Evolutionary conservation across 2,888 invertebrate genomes (phyloP), one percentile per base, ranked within the genome.

Genomic region (Pterostichus niger): DNA sequence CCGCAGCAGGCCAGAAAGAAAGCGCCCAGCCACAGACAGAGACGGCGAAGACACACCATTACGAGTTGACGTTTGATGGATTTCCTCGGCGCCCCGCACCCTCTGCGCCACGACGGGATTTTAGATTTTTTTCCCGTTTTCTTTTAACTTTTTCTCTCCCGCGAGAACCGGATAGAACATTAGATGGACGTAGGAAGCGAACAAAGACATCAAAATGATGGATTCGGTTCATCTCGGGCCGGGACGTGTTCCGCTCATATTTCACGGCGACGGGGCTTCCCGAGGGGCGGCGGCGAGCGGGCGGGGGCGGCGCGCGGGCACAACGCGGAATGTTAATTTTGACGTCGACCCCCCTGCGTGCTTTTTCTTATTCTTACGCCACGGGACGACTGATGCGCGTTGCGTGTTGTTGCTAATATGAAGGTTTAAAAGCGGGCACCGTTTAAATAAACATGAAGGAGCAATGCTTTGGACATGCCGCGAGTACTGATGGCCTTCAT

Each of bases 131-230:
- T 80, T 71, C 77, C 79, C 87, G 87, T 87, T 87, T 87, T 87
- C 87, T 87, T 87, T 86, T 87, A 87, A 87, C 86, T 88, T 88
- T 88, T 88, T 88, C 88, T 85, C 85, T 64, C 78, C 84, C 84
- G 84, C 82, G 80, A 86, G 84, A 83, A 44, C 68, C 68, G 77
- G 82, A 40, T 83, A 75, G 83, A 83, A 84, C 84, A 85, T 85
- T 75, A 83, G 87, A 87, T 86, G 87, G 87, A 87, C 87, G 88
- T 87, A 88, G 87, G 85, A 88, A 88, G 88, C 89, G 90, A 90
- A 90, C 90, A 90, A 90, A 90, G 90, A 90, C 90, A 90, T 90
- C 90, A 90, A 90, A 89, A 90, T 90, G 90, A 90, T 90, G 89
- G 89, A 90, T 90, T 89, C 88, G 89, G 89, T 90, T 90, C 90